Conservation (phyloP, 2,888 invertebrate genomes). For the Volucella inflata region DNA sequence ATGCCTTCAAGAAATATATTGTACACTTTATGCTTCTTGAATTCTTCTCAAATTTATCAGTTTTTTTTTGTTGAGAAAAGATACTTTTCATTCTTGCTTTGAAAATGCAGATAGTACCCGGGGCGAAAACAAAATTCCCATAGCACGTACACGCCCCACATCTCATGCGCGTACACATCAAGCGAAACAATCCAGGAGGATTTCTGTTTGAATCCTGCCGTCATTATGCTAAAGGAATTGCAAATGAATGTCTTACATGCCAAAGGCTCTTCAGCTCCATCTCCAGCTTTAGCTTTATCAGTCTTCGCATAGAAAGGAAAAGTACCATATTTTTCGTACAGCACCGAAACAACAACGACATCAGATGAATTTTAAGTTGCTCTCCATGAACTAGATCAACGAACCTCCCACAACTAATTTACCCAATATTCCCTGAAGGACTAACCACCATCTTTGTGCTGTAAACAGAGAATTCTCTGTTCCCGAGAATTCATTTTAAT, state of each 20-base stretch:
- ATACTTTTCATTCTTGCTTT: slow-evolving; percentile 26
- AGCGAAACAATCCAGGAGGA: slow-evolving; percentile 56
- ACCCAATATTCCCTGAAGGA: slow-evolving; percentile 33
- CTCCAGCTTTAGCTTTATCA: neutral
- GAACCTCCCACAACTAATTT: slow-evolving; percentile 58
- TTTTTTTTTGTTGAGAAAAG: slow-evolving; percentile 1
- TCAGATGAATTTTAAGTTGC: slow-evolving; percentile 64
- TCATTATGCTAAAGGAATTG: slow-evolving; percentile 76
- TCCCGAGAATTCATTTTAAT: slow-evolving; percentile 68
- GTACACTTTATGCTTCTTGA: slow-evolving; percentile 3
- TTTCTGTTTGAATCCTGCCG: slow-evolving; percentile 63
- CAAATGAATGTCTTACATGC: slow-evolving; percentile 73
- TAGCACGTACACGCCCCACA: slow-evolving; percentile 54
- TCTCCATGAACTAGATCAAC: slow-evolving; percentile 45
- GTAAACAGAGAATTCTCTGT: slow-evolving; percentile 5
- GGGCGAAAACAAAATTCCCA: slow-evolving; percentile 22
- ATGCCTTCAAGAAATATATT: neutral
- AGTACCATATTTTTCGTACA: slow-evolving; percentile 58
- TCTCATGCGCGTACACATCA: slow-evolving; percentile 51
- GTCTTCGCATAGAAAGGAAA: slow-evolving; percentile 29
- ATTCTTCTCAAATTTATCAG: slow-evolving; percentile 17
- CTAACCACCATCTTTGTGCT: neutral
- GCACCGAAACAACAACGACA: slow-evolving; percentile 52
- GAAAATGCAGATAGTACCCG: slow-evolving; percentile 4
- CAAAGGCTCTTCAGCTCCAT: slow-evolving; percentile 31